Conservation (phyloP, 2,797 vertebrate genomes). For the Phrynocephalus guinanensis region DNA sequence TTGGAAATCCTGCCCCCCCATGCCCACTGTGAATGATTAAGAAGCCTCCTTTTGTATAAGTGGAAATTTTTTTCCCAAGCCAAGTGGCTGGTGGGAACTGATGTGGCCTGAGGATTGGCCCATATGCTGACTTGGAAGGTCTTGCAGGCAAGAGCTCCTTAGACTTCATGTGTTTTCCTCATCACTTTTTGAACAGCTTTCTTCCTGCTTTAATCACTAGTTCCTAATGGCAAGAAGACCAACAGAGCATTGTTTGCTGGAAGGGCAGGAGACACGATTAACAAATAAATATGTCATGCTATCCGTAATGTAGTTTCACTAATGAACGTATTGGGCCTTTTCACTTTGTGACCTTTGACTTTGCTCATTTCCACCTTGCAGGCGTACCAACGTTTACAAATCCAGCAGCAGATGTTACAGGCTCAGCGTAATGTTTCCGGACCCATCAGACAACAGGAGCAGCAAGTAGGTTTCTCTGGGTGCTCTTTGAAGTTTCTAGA, state of each 20-base stretch:
- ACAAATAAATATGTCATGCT: background rate
- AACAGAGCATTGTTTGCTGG: background rate
- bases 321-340: background rate
- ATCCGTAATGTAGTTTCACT: background rate
- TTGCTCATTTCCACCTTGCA: slow-evolving; percentile 60
- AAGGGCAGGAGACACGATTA: background rate
- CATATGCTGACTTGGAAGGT: background rate
- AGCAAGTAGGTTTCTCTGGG: slow-evolving; percentile 89
- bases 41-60: background rate
- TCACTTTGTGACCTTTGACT: background rate
- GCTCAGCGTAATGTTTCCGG: slow-evolving; percentile 98
- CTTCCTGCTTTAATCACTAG: background rate
- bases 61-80: background rate
- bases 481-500: background rate
- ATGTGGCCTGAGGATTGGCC: background rate
- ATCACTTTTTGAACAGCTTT: background rate
- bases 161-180: background rate
- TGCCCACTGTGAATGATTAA: background rate
- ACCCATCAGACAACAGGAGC: slow-evolving; percentile 99
- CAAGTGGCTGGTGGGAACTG: too few species aligned
- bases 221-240: slow-evolving; percentile 1
- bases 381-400: slow-evolving; percentile 99
- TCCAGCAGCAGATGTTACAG: slow-evolving; percentile 99
- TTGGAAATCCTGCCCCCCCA: background rate
- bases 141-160: background rate